These are phyloP conservation scores for Ornithoptera alexandrae DNA, from an alignment of 2,888 invertebrate genomes.

Conservation along the genomic window DNA sequence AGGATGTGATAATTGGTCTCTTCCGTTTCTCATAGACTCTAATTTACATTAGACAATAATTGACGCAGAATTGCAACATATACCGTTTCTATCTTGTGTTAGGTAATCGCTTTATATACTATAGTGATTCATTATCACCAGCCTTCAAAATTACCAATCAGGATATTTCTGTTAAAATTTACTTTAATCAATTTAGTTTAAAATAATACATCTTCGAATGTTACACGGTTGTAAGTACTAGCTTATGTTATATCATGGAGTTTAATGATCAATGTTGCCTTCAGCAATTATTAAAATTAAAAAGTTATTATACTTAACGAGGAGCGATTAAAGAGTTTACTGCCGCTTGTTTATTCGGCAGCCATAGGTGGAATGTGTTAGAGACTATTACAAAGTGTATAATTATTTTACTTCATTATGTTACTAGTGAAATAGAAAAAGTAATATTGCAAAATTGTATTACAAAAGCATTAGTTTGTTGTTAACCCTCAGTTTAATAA, in stretches of 20 bases:
- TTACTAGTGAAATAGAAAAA: not conserved
- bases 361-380: not conserved
- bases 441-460: not conserved
- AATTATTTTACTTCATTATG: too few relatives aligned
- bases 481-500: too few relatives aligned
- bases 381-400: not conserved
- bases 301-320: not conserved
- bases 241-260: not conserved
- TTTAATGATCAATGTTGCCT: not conserved
- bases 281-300: not conserved
- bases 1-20: slow-evolving; percentile 38
- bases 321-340: not conserved
- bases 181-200: not conserved
- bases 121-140: too few relatives aligned
- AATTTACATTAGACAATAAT: slow-evolving; percentile 31
- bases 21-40: slow-evolving; percentile 35
- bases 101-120: too few relatives aligned
- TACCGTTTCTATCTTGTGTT: not conserved
- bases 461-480: not conserved
- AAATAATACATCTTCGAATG: not conserved
- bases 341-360: not conserved
- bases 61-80: slow-evolving; percentile 14
- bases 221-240: not conserved
- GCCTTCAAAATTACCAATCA: too few relatives aligned
- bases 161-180: not conserved